Evolutionary conservation across 2,113 vertebrate species (phyloP).

Genomic region (Scolopax mira): DNA sequence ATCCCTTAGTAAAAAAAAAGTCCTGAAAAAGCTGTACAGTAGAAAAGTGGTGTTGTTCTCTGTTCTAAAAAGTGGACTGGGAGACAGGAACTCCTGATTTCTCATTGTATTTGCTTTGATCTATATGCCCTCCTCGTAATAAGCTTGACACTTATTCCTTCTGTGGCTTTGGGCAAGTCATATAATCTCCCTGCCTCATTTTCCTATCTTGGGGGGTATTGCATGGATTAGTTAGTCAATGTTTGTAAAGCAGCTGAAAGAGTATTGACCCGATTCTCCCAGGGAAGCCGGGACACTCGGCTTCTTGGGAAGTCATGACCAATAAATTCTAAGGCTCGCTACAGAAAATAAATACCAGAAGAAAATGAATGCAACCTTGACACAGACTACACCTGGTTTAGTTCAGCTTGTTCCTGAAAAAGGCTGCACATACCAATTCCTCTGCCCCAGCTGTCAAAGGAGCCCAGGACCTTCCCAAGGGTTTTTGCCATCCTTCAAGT

Average conservation of each 20-base stretch:
- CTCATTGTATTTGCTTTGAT: constrained; percentile 50
- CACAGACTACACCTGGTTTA: not conserved
- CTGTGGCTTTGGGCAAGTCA: constrained; percentile 41
- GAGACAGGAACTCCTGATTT: constrained; percentile 20
- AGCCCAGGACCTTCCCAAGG: not conserved
- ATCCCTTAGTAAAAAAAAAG: not conserved
- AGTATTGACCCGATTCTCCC: constrained; percentile 3
- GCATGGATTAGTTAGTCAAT: constrained; percentile 30
- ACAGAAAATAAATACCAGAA: constrained; percentile 7
- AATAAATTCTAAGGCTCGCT: not conserved
- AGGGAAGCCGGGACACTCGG: not conserved
- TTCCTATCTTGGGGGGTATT: constrained; percentile 15
- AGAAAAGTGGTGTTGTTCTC: not conserved
- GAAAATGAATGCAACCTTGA: not conserved
- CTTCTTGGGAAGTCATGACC: not conserved
- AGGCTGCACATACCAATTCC: not conserved
- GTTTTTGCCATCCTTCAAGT: not conserved
- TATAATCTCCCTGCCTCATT: constrained; percentile 36
- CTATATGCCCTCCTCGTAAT: constrained; percentile 8
- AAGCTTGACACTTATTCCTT: constrained; percentile 41
- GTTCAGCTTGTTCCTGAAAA: not conserved
- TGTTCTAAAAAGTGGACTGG: not conserved
- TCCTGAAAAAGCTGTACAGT: not conserved
- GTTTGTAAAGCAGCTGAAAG: constrained; percentile 33
- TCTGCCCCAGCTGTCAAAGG: not conserved